Conservation (phyloP, 1,140 invertebrate genomes). For the Trachymyrmex septentrionalis region DNA sequence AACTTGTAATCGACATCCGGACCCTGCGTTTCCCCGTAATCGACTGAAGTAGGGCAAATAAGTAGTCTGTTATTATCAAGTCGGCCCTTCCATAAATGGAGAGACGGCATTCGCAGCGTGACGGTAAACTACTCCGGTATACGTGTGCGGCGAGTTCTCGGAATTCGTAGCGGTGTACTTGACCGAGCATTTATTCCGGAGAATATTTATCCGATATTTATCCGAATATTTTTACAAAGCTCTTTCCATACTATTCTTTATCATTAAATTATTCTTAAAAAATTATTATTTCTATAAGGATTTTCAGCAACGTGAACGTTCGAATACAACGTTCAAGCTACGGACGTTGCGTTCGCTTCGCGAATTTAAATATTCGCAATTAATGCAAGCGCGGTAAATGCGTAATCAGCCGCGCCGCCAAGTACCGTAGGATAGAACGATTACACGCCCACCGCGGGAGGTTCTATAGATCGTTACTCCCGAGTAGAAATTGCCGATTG, state of each 20-base stretch:
- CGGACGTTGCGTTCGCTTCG: background rate
- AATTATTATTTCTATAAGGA: background rate
- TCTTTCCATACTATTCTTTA: background rate
- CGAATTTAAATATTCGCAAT: constrained; percentile 7
- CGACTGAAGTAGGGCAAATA: constrained; percentile 73
- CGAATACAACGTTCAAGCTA: background rate
- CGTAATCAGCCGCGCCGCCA: constrained; percentile 35
- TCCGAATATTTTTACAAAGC: background rate
- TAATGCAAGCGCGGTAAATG: constrained; percentile 27
- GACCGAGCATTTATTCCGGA: constrained; percentile 30
- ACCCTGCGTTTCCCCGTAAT: constrained; percentile 62
- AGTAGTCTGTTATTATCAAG: constrained; percentile 77
- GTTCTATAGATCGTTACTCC: constrained; percentile 31
- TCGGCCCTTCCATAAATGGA: constrained; percentile 76
- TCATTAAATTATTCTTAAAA: background rate
- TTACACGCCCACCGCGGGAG: constrained; percentile 43
- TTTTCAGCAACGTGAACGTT: background rate
- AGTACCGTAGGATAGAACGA: constrained; percentile 50
- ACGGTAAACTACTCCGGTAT: constrained; percentile 56
- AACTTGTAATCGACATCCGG: constrained; percentile 51
- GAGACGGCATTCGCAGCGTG: constrained; percentile 74
- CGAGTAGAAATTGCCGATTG: constrained; percentile 29
- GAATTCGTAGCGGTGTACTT: constrained; percentile 41
- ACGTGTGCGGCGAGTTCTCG: constrained; percentile 15
- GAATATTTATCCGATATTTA: constrained; percentile 2